Base-by-base conservation (phyloP, 2,113 vertebrate species). In the Ardeotis arabs region DNA sequence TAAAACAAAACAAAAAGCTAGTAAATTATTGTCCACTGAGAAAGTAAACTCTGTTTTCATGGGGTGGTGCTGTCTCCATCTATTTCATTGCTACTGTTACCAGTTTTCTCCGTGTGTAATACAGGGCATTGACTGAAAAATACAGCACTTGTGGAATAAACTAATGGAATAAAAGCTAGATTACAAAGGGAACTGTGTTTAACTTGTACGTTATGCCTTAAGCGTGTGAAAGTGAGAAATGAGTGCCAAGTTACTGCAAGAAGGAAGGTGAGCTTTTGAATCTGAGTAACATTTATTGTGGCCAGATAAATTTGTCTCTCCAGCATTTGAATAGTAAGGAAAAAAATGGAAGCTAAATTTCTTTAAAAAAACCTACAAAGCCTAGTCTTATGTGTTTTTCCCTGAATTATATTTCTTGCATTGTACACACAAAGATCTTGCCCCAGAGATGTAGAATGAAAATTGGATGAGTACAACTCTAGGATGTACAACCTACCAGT, bases 41-140 rank as follows among this genome's bases (percentile, higher is more conserved):
- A 87, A 88, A 92, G 58, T 41, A 89, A 56, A 88, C 92, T 95
- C 12, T 69, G 56, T 90, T 88, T 91, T 92, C 73, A 89, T 96
- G 93, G 74, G 84, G 58, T 88, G 84, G 62, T 82, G 66, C 74
- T 96, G 70, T 39, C 33, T 63, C 35, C 21, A 25, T 56, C 44
- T 70, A 23, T 77, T 83, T 39, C 45, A 35, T 27, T 92, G 58
- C 33, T 72, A 19, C 29, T 31, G 20, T 64, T 37, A 53, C 14
- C 7, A 20, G 24, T 52, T 75, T 80, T 68, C 20, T 68, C 31
- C 8, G 4, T 35, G n/a, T 73, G 10, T 84, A 85, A 17, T 77
- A n/a, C 47, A 67, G 45, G 25, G 5, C 35, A n/a, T 19, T 75
- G 45, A 17, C 23, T 59, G 49, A 66, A 82, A 87, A 87, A 63